Conservation (phyloP, 1,140 invertebrate species). For the Diachasma alloeum region DNA sequence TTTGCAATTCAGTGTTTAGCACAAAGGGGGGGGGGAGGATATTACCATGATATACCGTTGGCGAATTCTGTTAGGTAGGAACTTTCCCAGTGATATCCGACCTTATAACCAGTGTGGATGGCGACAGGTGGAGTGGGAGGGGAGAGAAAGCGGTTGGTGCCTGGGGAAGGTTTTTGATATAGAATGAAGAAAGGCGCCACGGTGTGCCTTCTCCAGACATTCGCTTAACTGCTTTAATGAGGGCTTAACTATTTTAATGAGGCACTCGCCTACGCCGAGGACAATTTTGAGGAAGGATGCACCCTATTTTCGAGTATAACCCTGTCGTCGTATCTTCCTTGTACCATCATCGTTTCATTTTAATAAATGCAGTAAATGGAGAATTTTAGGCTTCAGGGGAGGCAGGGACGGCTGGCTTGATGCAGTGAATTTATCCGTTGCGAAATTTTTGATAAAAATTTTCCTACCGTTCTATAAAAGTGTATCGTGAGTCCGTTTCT, state of each 20-base stretch:
- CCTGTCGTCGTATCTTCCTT: slow-evolving; percentile 7
- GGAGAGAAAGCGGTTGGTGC: not conserved
- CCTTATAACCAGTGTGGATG: slow-evolving; percentile 35
- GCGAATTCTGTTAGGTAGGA: slow-evolving; percentile 33
- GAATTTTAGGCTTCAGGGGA: too few relatives aligned
- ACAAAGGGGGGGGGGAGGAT: not conserved
- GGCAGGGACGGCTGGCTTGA: too few relatives aligned
- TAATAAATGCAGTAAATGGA: slow-evolving; percentile 11
- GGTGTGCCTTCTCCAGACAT: slow-evolving; percentile 35
- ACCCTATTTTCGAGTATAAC: slow-evolving; percentile 28
- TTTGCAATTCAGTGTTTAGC: not conserved
- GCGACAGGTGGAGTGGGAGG: not conserved
- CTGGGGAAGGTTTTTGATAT: slow-evolving; percentile 28
- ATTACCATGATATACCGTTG: slow-evolving; percentile 24
- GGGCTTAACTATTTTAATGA: slow-evolving; percentile 53
- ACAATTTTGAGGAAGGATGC: slow-evolving; percentile 35
- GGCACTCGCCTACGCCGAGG: slow-evolving; percentile 24
- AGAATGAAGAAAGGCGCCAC: slow-evolving; percentile 40
- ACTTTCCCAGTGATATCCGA: slow-evolving; percentile 38
- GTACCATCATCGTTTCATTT: not conserved
- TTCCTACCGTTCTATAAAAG: too few relatives aligned
- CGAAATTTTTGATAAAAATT: too few relatives aligned
- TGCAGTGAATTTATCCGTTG: too few relatives aligned
- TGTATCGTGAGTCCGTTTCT: too few relatives aligned
- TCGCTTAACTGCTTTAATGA: slow-evolving; percentile 40